Evolutionary conservation across 2,113 vertebrate genomes (phyloP).

Genomic region (Passer domesticus): DNA sequence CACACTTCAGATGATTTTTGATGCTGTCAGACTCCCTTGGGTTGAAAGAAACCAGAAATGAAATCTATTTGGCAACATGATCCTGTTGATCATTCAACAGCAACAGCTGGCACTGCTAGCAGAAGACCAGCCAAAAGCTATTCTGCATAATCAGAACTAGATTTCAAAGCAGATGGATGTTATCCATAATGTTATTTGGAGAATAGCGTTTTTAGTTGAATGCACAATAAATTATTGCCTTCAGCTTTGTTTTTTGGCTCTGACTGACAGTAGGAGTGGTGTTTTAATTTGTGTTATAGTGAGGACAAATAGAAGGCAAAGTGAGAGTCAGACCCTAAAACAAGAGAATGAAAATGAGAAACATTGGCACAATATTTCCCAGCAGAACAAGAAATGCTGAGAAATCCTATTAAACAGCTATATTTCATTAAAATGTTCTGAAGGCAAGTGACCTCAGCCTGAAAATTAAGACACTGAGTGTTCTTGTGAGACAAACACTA

Average conservation of each 20-base stretch:
- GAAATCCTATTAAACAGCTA: conserved; percentile 24
- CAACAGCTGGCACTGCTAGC: conserved; percentile 36
- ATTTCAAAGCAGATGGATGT: conserved; percentile 55
- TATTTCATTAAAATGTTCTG: conserved; percentile 23
- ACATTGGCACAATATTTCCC: conserved; percentile 1
- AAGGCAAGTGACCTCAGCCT: not conserved
- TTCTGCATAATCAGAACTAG: conserved; percentile 43
- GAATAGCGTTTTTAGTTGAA: conserved; percentile 25
- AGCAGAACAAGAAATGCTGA: conserved; percentile 29
- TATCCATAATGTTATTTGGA: conserved; percentile 46
- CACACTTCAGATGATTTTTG: not conserved
- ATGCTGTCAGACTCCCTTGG: not conserved
- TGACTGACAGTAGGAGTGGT: not conserved
- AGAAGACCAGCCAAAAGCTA: conserved; percentile 47
- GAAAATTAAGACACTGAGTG: not conserved
- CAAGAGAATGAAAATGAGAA: conserved; percentile 29
- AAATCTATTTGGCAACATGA: conserved; percentile 9
- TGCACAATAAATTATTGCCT: conserved; percentile 20
- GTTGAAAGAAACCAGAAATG: not conserved
- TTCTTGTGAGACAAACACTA: not conserved
- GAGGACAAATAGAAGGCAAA: conserved; percentile 55
- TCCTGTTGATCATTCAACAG: conserved; percentile 25
- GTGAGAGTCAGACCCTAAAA: conserved; percentile 39
- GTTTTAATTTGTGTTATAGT: conserved; percentile 31
- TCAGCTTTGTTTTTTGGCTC: conserved; percentile 39